Evolutionary conservation across 2,888 invertebrate genomes (phyloP).

Genomic region (Synergus japonicus): DNA sequence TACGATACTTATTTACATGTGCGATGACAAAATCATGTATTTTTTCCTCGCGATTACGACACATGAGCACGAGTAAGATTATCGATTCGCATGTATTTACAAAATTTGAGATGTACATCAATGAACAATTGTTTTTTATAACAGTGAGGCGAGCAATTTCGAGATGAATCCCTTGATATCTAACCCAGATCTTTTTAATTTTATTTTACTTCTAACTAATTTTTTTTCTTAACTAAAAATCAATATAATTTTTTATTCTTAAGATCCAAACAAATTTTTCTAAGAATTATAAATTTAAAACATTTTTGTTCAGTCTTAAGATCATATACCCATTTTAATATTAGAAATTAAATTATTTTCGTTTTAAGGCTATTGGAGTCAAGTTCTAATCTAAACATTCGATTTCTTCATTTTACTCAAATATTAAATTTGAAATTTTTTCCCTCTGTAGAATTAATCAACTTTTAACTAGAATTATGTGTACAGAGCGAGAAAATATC

Average conservation of each 20-base stretch:
- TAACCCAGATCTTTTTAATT: constrained; percentile 4
- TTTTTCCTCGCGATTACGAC: constrained; percentile 35
- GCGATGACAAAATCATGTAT: constrained; percentile 41
- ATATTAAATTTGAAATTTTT: no score
- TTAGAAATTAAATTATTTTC: not conserved
- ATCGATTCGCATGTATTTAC: constrained; percentile 29
- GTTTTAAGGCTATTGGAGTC: not conserved
- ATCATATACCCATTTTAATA: not conserved
- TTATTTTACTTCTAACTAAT: not conserved
- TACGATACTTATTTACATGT: constrained; percentile 62
- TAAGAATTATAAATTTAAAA: not conserved
- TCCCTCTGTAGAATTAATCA: no score
- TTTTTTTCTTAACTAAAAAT: not conserved
- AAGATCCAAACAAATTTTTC: not conserved
- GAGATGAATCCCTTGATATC: constrained; percentile 10
- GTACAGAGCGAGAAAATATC: no score
- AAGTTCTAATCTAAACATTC: no score
- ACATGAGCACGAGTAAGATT: constrained; percentile 6
- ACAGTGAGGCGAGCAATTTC: not conserved
- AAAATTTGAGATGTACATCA: constrained; percentile 24
- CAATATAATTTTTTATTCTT: not conserved
- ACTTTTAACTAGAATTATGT: no score
- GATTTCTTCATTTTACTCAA: no score
- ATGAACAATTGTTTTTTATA: constrained; percentile 34
- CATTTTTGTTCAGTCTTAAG: not conserved